Percentiles rank a stretch among this genome's conserved stretches.
Evolutionary conservation across 2,888 invertebrate genomes (phyloP).

Genomic region (Ennomos quercinarius): DNA sequence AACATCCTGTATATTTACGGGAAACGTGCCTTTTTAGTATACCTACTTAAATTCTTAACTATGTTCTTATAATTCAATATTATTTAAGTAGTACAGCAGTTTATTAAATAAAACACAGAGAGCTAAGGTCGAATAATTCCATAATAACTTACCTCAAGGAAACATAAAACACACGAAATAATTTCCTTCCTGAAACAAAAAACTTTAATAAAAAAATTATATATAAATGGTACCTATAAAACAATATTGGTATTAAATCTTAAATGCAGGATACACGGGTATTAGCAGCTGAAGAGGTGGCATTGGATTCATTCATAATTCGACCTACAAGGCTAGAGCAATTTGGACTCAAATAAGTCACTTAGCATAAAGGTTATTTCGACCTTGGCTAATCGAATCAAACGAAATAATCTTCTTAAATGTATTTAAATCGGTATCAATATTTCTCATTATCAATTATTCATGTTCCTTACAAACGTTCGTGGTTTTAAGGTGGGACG

Average conservation of each 20-base stretch:
- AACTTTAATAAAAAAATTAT: constrained; percentile 14
- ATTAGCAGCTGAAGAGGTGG: constrained; percentile 19
- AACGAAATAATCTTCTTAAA: constrained; percentile 4
- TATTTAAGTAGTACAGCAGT: too few species aligned
- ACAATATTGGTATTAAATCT: constrained; percentile 29
- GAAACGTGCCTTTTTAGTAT: too few species aligned
- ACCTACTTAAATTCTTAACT: too few species aligned
- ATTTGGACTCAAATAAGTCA: constrained; percentile 19
- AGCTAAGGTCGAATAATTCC: too few species aligned
- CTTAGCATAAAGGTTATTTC: constrained; percentile 9
- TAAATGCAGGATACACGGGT: constrained; percentile 36
- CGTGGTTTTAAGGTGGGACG: too few species aligned
- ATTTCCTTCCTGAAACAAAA: constrained; percentile 28
- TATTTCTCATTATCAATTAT: too few species aligned
- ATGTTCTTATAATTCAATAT: too few species aligned
- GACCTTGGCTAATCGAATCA: constrained; percentile 13
- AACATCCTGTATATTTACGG: too few species aligned
- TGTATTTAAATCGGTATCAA: background rate
- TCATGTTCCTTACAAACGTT: too few species aligned
- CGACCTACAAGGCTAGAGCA: constrained; percentile 30
- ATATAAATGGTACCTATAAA: constrained; percentile 23
- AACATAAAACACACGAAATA: constrained; percentile 5
- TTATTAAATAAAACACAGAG: too few species aligned
- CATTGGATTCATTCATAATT: constrained; percentile 38
- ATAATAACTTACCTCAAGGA: too few species aligned